A percentile compares a stretch with the other conserved stretches of the same genome.
phyloP scores from a whole-genome alignment of 1,140 invertebrate species.

The Pomacea maculata region DNA sequence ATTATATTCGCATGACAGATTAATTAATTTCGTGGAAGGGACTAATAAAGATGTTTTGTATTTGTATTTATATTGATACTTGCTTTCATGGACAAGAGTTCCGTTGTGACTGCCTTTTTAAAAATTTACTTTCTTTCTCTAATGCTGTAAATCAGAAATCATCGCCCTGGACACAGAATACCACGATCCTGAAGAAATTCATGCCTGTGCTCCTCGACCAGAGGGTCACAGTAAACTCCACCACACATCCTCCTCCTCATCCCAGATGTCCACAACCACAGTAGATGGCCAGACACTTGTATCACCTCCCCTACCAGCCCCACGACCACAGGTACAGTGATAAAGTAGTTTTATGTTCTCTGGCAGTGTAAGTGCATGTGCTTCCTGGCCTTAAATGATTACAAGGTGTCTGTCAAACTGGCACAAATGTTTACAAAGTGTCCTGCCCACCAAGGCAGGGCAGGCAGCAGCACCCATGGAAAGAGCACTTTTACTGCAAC shows the following conservation, averaged over 20 bases:
- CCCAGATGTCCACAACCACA: neutral
- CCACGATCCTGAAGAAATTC: conserved; percentile 46
- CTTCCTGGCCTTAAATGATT: too few relatives aligned
- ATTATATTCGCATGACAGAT: too few relatives aligned
- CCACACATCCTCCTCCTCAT: conserved; percentile 3
- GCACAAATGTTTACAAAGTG: too few relatives aligned
- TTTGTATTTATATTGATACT: too few relatives aligned
- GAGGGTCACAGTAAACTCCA: conserved; percentile 5
- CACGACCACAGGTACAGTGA: conserved; percentile 2
- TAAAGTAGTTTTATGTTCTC: neutral
- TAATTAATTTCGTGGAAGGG: too few relatives aligned
- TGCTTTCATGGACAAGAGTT: too few relatives aligned
- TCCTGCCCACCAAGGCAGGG: too few relatives aligned
- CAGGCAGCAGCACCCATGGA: too few relatives aligned
- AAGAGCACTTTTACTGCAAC: too few relatives aligned
- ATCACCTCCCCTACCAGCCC: neutral
- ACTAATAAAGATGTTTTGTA: too few relatives aligned
- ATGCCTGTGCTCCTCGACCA: conserved; percentile 31
- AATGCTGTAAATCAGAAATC: conserved; percentile 38
- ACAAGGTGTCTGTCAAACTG: too few relatives aligned
- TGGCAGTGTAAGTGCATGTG: neutral
- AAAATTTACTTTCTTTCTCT: neutral
- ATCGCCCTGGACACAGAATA: conserved; percentile 55
- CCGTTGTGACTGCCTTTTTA: too few relatives aligned
- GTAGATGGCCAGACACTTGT: neutral